These are phyloP conservation scores for Tinea semifulvella DNA, from an alignment of 2,888 invertebrate species.

Conservation along the genomic window DNA sequence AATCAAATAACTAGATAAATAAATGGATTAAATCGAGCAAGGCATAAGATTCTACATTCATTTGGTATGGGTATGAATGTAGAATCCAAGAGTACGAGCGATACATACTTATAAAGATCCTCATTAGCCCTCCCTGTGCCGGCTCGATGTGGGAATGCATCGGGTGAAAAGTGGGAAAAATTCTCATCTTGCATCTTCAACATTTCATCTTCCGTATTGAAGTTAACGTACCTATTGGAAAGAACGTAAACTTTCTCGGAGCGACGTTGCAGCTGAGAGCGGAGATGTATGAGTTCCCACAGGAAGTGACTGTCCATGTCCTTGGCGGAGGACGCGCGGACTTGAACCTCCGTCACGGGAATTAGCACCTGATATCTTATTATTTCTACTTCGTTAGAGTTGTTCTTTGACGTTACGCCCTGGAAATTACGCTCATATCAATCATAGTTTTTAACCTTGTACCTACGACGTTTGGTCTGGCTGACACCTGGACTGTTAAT, in stretches of 20 bases:
- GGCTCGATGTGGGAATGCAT: background rate
- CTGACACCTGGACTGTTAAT: too few species aligned
- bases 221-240: constrained; percentile 80
- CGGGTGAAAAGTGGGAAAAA: background rate
- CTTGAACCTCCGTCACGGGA: constrained; percentile 97
- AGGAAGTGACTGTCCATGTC: constrained; percentile 96
- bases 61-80: background rate
- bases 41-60: background rate
- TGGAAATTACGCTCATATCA: constrained; percentile 39
- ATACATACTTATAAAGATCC: constrained; percentile 4
- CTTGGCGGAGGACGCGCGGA: constrained; percentile 91
- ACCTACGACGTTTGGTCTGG: too few species aligned
- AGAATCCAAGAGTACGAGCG: constrained; percentile 3
- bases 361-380: constrained; percentile 96
- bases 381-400: constrained; percentile 92
- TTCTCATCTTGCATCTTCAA: constrained; percentile 1
- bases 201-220: constrained; percentile 4
- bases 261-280: constrained; percentile 91
- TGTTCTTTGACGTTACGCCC: constrained; percentile 89
- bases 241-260: constrained; percentile 97
- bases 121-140: constrained; percentile 2
- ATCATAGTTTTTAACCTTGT: too few species aligned
- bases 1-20: too few species aligned
- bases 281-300: constrained; percentile 96
- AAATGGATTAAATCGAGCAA: background rate